Evolutionary conservation across 2,797 vertebrate species (phyloP).

Genomic region (Chiloscyllium punctatum): DNA sequence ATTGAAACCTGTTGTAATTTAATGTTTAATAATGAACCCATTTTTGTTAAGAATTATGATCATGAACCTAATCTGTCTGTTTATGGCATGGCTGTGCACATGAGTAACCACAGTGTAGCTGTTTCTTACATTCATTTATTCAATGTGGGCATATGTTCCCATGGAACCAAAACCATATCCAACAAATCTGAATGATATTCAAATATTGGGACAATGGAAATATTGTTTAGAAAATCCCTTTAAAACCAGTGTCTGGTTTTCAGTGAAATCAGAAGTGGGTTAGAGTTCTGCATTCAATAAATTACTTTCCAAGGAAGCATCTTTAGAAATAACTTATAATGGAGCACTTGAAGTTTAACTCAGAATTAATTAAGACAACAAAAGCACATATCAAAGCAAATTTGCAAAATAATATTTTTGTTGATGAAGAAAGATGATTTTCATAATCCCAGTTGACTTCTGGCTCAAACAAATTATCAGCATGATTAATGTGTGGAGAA

Average conservation of each 20-base stretch:
- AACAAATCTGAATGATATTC: background rate
- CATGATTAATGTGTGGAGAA: background rate
- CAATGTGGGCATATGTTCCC: background rate
- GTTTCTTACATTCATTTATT: background rate
- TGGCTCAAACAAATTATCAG: background rate
- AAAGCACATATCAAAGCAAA: background rate
- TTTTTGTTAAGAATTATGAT: conserved; percentile 18
- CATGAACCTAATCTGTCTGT: background rate
- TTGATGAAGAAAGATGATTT: background rate
- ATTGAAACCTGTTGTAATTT: background rate
- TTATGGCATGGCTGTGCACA: background rate
- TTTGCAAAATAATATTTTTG: background rate
- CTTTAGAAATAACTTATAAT: background rate
- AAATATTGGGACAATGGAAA: background rate
- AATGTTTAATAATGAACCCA: background rate
- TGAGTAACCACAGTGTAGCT: background rate
- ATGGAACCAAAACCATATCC: background rate
- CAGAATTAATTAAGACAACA: background rate
- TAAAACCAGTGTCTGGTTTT: background rate
- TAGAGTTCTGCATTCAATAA: background rate
- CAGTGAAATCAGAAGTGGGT: background rate
- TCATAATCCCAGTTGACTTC: background rate
- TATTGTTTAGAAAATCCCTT: background rate
- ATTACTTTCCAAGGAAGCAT: background rate
- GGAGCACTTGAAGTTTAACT: background rate